Percentiles rank a stretch among this genome's conserved stretches.
phyloP scores from a whole-genome alignment of 2,797 vertebrate genomes.

The Phrynocephalus guinanensis region DNA sequence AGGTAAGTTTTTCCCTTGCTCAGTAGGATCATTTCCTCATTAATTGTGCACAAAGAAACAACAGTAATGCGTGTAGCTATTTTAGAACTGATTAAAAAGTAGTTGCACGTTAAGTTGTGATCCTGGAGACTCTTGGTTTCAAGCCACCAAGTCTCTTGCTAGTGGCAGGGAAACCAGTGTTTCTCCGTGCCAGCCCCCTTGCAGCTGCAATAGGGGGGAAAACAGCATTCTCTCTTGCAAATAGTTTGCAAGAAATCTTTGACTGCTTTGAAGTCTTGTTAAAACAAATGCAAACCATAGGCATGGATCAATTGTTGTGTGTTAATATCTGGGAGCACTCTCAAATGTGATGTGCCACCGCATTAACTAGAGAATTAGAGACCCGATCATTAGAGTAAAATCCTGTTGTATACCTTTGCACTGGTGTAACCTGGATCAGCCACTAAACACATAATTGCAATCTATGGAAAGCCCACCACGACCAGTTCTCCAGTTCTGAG shows the following conservation, averaged over 20 bases:
- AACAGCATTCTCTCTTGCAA: no score
- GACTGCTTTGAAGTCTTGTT: neutral
- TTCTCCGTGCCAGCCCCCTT: neutral
- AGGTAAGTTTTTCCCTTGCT: slow-evolving; percentile 31
- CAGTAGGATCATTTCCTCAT: neutral
- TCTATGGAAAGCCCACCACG: no score
- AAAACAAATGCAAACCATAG: neutral
- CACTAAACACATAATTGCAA: no score
- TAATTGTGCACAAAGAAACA: neutral
- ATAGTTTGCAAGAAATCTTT: neutral
- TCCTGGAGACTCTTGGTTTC: neutral
- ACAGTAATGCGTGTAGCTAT: neutral
- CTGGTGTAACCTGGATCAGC: no score
- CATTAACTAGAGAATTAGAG: neutral
- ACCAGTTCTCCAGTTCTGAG: no score
- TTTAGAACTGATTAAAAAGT: neutral
- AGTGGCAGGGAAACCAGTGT: neutral
- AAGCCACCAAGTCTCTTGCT: neutral
- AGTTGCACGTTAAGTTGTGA: neutral
- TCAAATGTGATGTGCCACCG: neutral
- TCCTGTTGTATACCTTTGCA: no score
- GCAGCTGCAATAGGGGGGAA: neutral
- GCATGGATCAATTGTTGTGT: neutral
- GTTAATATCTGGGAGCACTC: no score
- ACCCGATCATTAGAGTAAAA: neutral